Conservation (phyloP, 1,140 invertebrate genomes). For the Zaprionus vittiger region DNA sequence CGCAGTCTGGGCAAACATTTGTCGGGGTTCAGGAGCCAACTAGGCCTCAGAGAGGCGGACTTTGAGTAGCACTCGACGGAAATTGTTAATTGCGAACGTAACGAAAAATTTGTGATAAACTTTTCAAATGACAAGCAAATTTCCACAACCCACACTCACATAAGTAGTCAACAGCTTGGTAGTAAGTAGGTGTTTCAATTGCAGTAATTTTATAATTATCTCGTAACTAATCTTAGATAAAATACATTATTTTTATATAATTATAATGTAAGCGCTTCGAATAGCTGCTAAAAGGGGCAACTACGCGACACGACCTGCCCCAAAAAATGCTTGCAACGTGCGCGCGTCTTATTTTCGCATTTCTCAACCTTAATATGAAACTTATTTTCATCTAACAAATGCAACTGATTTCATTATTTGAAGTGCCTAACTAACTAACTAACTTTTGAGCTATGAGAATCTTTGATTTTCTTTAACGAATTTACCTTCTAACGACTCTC, state of each 20-base stretch:
- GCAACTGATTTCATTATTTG: conserved; percentile 60
- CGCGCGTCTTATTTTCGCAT: conserved; percentile 54
- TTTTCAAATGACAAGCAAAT: conserved; percentile 69
- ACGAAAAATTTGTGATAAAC: conserved; percentile 74
- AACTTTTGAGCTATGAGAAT: conserved; percentile 48
- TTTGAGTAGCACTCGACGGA: conserved; percentile 55
- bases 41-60: conserved; percentile 68
- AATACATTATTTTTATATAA: conserved; percentile 44
- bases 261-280: conserved; percentile 46
- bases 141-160: conserved; percentile 42
- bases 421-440: conserved; percentile 72
- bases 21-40: conserved; percentile 84
- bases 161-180: conserved; percentile 60
- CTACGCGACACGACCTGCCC: conserved; percentile 21
- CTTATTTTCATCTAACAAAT: conserved; percentile 15
- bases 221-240: conserved; percentile 30
- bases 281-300: conserved; percentile 29
- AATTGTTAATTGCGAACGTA: conserved; percentile 34
- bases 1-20: conserved; percentile 79
- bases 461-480: conserved; percentile 51
- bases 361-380: conserved; percentile 51
- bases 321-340: conserved; percentile 29
- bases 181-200: conserved; percentile 72
- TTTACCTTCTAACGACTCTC: conserved; percentile 38
- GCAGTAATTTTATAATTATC: conserved; percentile 41